Percentiles rank a stretch among this genome's conserved stretches.
Evolutionary conservation across 1,140 invertebrate genomes (phyloP).

Genomic region (Phocides pigmalion): DNA sequence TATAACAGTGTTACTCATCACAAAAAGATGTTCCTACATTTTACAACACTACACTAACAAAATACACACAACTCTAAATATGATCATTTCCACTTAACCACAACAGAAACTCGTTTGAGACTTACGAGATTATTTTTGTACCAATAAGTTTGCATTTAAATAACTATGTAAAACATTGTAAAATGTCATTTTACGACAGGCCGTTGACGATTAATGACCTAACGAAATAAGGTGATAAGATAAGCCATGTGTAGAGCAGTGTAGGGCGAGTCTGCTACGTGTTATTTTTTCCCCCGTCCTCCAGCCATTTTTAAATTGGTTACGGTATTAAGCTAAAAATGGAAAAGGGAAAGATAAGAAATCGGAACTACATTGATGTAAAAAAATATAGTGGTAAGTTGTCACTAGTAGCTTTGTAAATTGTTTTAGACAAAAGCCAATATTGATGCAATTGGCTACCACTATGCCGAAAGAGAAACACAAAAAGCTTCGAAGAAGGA

Average conservation of each 20-base stretch:
- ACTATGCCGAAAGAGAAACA: too few relatives aligned
- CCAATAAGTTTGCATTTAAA: neutral
- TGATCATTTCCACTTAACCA: neutral
- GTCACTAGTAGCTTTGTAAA: too few relatives aligned
- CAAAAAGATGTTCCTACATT: too few relatives aligned
- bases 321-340: neutral
- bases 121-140: neutral
- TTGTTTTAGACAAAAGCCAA: too few relatives aligned
- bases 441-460: too few relatives aligned
- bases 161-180: conserved; percentile 11
- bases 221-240: conserved; percentile 53
- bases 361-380: neutral
- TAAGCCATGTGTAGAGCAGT: conserved; percentile 42
- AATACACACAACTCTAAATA: neutral
- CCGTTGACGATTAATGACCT: conserved; percentile 37
- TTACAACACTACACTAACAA: too few relatives aligned
- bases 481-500: too few relatives aligned
- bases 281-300: conserved; percentile 44
- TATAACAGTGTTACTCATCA: too few relatives aligned
- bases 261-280: conserved; percentile 44
- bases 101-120: neutral
- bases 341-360: conserved; percentile 3
- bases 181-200: conserved; percentile 32
- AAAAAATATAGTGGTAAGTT: too few relatives aligned
- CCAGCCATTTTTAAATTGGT: conserved; percentile 26